These are phyloP conservation scores for Limanda limanda DNA, from an alignment of 2,113 vertebrate genomes.

Conservation along the genomic window DNA sequence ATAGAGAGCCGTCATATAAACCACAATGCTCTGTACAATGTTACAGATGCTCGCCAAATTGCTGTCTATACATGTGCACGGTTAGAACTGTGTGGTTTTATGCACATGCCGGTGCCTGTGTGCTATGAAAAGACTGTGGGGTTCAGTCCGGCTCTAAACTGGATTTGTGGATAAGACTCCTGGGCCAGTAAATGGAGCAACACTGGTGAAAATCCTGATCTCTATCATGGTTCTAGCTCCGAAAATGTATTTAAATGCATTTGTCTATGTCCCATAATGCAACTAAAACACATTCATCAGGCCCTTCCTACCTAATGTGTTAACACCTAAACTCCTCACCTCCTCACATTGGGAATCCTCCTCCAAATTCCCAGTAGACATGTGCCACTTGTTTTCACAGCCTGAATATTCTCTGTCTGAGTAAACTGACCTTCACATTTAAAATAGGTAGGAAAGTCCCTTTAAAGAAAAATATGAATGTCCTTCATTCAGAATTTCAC, in stretches of 20 bases:
- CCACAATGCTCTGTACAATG: neutral
- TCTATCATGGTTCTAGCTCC: neutral
- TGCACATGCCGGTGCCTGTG: neutral
- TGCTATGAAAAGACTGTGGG: neutral
- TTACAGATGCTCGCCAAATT: neutral
- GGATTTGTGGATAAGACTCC: neutral
- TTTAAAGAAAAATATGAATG: neutral
- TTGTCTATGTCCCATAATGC: neutral
- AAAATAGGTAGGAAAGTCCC: neutral
- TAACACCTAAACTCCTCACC: neutral
- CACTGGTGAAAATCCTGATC: neutral
- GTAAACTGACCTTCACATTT: neutral
- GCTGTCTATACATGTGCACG: neutral
- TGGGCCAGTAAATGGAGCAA: neutral
- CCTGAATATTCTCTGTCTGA: neutral
- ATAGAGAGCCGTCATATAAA: slow-evolving; percentile 5
- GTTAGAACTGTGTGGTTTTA: neutral
- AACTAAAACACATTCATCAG: neutral
- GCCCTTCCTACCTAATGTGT: neutral
- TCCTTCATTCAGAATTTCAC: too few relatives aligned
- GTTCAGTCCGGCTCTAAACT: slow-evolving; percentile 4
- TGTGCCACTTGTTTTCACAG: neutral
- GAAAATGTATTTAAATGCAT: neutral
- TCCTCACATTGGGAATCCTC: neutral
- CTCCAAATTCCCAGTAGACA: neutral